Evolutionary conservation across 2,888 invertebrate genomes (phyloP).

Genomic region (Netelia virgata): DNA sequence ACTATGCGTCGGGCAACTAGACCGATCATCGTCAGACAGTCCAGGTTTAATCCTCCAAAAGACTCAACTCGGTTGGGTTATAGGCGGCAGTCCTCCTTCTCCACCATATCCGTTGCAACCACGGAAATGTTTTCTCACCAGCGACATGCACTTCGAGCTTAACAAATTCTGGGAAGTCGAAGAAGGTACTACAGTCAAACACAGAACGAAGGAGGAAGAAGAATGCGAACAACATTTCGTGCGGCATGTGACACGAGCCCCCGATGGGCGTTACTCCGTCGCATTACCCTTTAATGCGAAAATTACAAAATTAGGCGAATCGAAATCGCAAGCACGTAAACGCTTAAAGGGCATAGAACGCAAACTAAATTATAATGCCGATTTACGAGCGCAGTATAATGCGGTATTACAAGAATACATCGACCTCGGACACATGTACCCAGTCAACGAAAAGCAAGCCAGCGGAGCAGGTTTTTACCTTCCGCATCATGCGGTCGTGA

Average conservation of each 20-base stretch:
- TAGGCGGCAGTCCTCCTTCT: conserved; percentile 23
- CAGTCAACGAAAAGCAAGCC: background rate
- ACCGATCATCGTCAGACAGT: conserved; percentile 5
- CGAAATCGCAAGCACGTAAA: conserved; percentile 8
- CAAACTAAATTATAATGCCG: background rate
- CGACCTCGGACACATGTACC: conserved; percentile 12
- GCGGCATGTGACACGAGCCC: conserved; percentile 32
- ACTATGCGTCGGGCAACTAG: conserved; percentile 53
- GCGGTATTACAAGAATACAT: conserved; percentile 21
- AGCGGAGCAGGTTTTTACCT: conserved; percentile 22
- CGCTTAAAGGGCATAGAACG: conserved; percentile 23
- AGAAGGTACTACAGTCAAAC: background rate
- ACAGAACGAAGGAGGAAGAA: conserved; percentile 23
- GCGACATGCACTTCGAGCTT: conserved; percentile 2
- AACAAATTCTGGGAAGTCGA: conserved; percentile 4
- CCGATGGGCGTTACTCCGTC: conserved; percentile 56
- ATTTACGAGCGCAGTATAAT: background rate
- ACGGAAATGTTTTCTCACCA: conserved; percentile 5
- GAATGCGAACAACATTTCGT: conserved; percentile 51
- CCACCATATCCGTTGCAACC: conserved; percentile 9
- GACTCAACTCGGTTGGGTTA: conserved; percentile 53
- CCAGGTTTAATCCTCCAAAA: conserved; percentile 51
- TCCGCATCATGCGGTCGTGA: conserved; percentile 60
- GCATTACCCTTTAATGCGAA: conserved; percentile 59
- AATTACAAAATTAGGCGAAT: conserved; percentile 42